Evolutionary conservation across 2,113 vertebrate genomes (phyloP), one percentile per base, ranked within the genome.

Genomic region (Agelaius tricolor): DNA sequence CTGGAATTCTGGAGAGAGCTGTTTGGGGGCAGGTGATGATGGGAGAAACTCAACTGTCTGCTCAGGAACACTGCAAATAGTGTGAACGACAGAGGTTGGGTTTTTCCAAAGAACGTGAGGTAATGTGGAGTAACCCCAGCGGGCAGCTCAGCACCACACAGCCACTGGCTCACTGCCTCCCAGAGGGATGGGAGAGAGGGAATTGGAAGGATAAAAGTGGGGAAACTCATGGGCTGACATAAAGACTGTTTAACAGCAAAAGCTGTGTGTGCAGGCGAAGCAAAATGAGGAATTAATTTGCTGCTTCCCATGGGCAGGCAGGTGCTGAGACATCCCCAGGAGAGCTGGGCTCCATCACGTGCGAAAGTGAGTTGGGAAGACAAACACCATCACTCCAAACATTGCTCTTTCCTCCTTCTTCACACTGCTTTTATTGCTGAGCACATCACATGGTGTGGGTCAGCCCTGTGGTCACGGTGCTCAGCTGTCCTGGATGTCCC

Each of bases 141-240:
- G 6, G 26, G 51, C 15, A 57, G 49, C 76, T 84, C 69, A 77
- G 72, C 39, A 37, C 49, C 46, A 22, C 1, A 4, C 9, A 47
- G 18, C 15, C 2, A 1, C 30, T 52, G 0, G 1, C 19, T 83
- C 19, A 1, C 13, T 27, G 2, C 59, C 37, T 54, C 31, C 47
- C 1, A 0, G 6, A 10, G 67, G 4, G 16, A 13, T 13, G 6
- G 14, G 23, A 11, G 15, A n/a, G 55, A 55, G 16, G 61, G 21
- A 83, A 65, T 2, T 2, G 1, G 33, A n/a, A 78, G 18, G n/a
- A n/a, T 66, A 17, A 39, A 84, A 83, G 30, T 31, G 23, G 44
- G n/a, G 27, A 78, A 75, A 49, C 5, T 19, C 12, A 0, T 39
- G 30, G 16, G 27, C 2, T 75, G n/a, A 44, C n/a, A 30, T 7